Conservation (phyloP, 2,888 invertebrate species). For the Acronicta alni region DNA sequence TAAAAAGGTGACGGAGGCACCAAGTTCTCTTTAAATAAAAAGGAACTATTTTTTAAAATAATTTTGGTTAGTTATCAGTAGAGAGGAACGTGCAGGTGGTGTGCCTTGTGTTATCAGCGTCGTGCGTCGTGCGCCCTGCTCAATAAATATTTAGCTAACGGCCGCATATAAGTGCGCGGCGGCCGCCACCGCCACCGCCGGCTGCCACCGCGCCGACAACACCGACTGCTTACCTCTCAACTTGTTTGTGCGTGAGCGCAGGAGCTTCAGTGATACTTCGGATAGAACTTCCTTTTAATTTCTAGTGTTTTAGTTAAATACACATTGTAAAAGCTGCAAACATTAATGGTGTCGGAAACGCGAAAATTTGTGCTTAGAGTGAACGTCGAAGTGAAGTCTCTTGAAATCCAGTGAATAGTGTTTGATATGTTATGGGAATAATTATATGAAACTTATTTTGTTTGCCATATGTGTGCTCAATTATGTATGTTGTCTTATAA, state of each 20-base stretch:
- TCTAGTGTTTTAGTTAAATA: neutral
- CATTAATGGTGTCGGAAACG: neutral
- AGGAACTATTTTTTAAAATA: too few relatives aligned
- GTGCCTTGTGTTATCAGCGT: neutral
- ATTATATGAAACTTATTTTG: too few relatives aligned
- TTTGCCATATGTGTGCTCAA: neutral
- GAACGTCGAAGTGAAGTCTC: constrained; percentile 7
- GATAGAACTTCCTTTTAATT: neutral
- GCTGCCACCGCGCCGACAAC: neutral
- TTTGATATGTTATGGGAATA: too few relatives aligned
- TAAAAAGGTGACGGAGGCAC: too few relatives aligned
- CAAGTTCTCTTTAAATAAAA: too few relatives aligned
- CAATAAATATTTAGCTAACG: constrained; percentile 42
- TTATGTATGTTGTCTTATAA: neutral
- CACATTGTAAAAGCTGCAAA: too few relatives aligned
- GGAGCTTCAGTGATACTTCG: neutral
- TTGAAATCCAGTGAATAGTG: neutral
- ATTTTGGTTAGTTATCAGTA: too few relatives aligned
- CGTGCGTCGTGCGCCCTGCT: constrained; percentile 21
- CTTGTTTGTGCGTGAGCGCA: neutral
- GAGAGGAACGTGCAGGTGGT: too few relatives aligned
- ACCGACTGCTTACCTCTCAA: too few relatives aligned
- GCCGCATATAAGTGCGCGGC: constrained; percentile 12
- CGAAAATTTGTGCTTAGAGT: constrained; percentile 9
- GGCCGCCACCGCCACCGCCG: too few relatives aligned